Percentiles rank a stretch among this genome's conserved stretches.
Conservation (phyloP, 2,113 vertebrate species). For the Apodemus sylvaticus region DNA sequence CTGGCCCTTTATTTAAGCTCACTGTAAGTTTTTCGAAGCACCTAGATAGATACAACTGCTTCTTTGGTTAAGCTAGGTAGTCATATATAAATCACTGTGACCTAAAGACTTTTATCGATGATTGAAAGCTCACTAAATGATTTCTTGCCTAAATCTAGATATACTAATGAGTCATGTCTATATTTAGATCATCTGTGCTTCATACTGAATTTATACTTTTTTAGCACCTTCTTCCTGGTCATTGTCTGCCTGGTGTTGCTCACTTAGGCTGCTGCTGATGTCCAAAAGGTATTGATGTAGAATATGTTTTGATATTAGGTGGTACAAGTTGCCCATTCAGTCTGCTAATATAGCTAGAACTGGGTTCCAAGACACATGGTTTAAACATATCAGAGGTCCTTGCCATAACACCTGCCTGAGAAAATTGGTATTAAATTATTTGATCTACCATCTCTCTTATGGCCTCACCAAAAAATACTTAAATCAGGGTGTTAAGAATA, state of each 20-base stretch:
- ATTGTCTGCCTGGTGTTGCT: background rate
- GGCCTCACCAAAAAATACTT: conserved; percentile 16
- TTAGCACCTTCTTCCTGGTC: background rate
- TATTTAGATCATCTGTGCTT: background rate
- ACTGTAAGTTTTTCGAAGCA: background rate
- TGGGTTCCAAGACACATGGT: background rate
- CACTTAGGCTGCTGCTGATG: background rate
- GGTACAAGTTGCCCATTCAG: background rate
- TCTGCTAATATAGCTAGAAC: conserved; percentile 8
- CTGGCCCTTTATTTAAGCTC: conserved; percentile 21
- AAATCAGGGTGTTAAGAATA: conserved; percentile 5
- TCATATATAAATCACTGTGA: background rate
- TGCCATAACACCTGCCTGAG: conserved; percentile 24
- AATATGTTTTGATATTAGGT: conserved; percentile 19
- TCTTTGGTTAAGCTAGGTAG: conserved; percentile 19
- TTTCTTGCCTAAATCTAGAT: conserved; percentile 25
- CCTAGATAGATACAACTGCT: background rate
- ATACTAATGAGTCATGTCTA: background rate
- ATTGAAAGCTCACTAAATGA: background rate
- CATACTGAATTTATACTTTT: conserved; percentile 13
- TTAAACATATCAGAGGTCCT: background rate
- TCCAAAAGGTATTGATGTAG: conserved; percentile 24
- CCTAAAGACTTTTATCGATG: conserved; percentile 48
- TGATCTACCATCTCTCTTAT: background rate
- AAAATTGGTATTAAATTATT: conserved; percentile 32